phyloP scores from a whole-genome alignment of 2,888 invertebrate genomes.

The Chrysolina oricalcia region DNA sequence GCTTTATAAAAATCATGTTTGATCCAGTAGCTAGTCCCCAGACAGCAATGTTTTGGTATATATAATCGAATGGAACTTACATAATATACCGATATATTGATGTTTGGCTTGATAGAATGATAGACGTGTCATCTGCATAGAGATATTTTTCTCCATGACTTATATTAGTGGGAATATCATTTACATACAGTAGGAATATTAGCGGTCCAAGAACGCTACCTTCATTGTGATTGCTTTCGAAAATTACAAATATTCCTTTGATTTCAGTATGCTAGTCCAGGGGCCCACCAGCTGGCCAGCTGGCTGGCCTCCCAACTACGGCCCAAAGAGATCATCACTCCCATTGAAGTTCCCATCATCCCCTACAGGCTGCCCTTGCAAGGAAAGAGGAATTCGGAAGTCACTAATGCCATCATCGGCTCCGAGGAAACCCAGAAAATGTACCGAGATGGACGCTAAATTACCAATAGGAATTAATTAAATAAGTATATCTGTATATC shows the following conservation, averaged over 20 bases:
- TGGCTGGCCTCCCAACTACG: conserved; percentile 66
- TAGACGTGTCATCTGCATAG: no score
- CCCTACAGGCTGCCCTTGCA: conserved; percentile 63
- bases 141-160: no score
- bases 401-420: conserved; percentile 66
- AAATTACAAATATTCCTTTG: neutral
- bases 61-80: no score
- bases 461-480: conserved; percentile 27
- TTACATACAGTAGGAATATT: no score
- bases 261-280: conserved; percentile 62
- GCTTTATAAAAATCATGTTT: no score
- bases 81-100: no score
- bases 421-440: conserved; percentile 67
- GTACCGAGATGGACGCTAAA: conserved; percentile 63
- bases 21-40: no score
- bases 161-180: no score
- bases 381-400: conserved; percentile 67
- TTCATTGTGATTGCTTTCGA: no score
- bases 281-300: conserved; percentile 67
- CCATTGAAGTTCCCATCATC: conserved; percentile 60
- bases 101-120: no score
- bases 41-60: no score
- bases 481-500: conserved; percentile 16
- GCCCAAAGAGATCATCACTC: conserved; percentile 60
- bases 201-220: no score